phyloP scores from a whole-genome alignment of 2,888 invertebrate species.

The Chouioia cunea region DNA sequence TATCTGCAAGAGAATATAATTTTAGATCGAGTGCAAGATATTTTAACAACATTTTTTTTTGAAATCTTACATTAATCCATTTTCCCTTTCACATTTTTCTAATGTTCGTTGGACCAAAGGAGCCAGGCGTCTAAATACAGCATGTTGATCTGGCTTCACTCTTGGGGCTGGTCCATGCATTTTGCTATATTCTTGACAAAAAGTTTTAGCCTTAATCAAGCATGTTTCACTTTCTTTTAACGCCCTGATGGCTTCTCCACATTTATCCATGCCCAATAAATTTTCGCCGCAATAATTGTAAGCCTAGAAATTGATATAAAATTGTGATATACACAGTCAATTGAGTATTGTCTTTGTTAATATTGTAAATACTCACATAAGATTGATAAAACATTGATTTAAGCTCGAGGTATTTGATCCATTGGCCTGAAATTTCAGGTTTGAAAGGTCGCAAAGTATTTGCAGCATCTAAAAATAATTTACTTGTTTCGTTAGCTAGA shows the following conservation, averaged over 20 bases:
- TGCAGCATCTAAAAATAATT: slow-evolving; percentile 72
- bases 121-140: slow-evolving; percentile 73
- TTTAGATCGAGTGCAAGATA: too few species aligned
- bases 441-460: slow-evolving; percentile 70
- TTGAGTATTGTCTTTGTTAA: background rate
- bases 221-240: slow-evolving; percentile 72
- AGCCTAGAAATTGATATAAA: slow-evolving; percentile 66
- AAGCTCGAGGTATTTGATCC: slow-evolving; percentile 74
- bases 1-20: slow-evolving; percentile 66
- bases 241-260: slow-evolving; percentile 75
- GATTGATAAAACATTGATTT: slow-evolving; percentile 74
- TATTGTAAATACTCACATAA: slow-evolving; percentile 68
- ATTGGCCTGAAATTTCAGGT: slow-evolving; percentile 70
- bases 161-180: slow-evolving; percentile 72
- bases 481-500: slow-evolving; percentile 74
- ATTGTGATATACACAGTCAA: slow-evolving; percentile 5
- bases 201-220: slow-evolving; percentile 69
- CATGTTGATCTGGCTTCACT: slow-evolving; percentile 73
- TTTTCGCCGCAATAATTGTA: slow-evolving; percentile 75
- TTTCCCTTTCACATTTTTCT: slow-evolving; percentile 76
- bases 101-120: slow-evolving; percentile 72
- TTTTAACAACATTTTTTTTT: background rate
- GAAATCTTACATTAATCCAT: slow-evolving; percentile 74
- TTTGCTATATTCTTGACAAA: slow-evolving; percentile 72
- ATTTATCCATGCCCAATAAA: slow-evolving; percentile 73